Evolutionary conservation across 2,797 vertebrate species (phyloP).

Genomic region (Vireo griseus): DNA sequence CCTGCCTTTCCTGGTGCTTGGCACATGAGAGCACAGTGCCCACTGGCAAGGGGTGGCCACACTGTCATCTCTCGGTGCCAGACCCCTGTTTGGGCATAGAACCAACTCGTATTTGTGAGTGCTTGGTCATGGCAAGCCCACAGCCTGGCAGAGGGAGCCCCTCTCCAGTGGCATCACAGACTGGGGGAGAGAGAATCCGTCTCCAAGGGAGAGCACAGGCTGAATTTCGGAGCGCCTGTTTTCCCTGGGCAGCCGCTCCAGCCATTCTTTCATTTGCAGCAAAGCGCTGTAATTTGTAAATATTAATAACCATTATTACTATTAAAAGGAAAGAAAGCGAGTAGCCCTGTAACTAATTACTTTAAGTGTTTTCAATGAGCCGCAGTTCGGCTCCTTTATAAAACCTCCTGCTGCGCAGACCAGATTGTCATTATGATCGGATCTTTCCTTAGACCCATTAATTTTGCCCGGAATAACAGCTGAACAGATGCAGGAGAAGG

Average conservation of each 20-base stretch:
- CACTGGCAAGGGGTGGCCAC: rapidly evolving
- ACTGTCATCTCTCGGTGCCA: rapidly evolving
- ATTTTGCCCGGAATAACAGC: conserved; percentile 75
- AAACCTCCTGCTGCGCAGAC: conserved; percentile 69
- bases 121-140: rapidly evolving
- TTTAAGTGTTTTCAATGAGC: conserved; percentile 75
- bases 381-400: conserved; percentile 72
- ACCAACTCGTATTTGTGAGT: rapidly evolving
- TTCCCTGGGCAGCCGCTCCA: neutral
- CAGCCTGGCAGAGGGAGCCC: neutral
- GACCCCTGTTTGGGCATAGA: rapidly evolving
- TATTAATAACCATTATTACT: conserved; percentile 77
- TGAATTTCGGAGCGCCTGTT: rapidly evolving
- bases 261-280: conserved; percentile 36
- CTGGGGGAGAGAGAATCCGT: rapidly evolving
- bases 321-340: conserved; percentile 72
- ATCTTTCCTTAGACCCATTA: conserved; percentile 75
- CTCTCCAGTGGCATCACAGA: rapidly evolving
- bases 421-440: conserved; percentile 75
- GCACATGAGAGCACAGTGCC: rapidly evolving
- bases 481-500: conserved; percentile 75
- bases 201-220: neutral
- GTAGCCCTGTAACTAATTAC: conserved; percentile 77
- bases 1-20: neutral
- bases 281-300: conserved; percentile 72